Conservation (phyloP, 1,140 invertebrate genomes). For the Lucilia cuprina region DNA sequence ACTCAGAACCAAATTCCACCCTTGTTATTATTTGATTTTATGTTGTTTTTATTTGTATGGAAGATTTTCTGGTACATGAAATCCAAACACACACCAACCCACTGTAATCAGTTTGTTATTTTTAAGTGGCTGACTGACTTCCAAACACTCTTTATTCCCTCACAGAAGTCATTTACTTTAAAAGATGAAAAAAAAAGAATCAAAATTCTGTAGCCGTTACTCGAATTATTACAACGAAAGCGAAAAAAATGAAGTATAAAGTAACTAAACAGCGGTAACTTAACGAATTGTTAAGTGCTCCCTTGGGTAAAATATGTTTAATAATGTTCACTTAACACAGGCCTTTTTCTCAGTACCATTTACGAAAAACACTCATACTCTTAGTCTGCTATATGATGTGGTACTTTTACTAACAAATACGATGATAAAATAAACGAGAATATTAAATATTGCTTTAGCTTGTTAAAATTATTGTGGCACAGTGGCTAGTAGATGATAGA, state of each 20-base stretch:
- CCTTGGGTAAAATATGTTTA: constrained; percentile 29
- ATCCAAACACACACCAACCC: neutral
- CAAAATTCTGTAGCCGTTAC: neutral
- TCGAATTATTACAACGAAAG: too few relatives aligned
- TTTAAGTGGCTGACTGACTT: constrained; percentile 12
- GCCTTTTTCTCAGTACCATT: neutral
- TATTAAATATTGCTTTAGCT: constrained; percentile 12
- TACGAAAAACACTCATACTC: neutral
- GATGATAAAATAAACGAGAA: constrained; percentile 17
- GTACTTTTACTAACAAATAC: neutral
- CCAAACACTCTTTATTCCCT: neutral
- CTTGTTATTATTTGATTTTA: neutral
- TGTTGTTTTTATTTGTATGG: neutral
- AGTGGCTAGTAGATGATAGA: neutral
- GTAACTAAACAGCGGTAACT: constrained; percentile 25
- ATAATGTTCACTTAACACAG: constrained; percentile 23
- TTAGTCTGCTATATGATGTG: neutral
- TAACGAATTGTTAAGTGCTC: constrained; percentile 33
- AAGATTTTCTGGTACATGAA: neutral
- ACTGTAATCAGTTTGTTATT: neutral
- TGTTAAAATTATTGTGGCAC: neutral
- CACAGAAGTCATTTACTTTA: neutral
- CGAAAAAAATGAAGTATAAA: neutral
- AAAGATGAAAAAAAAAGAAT: neutral
- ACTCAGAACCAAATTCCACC: neutral